Base-by-base conservation (phyloP, 1,140 invertebrate genomes). In the Aphelenchoides fujianensis region DNA sequence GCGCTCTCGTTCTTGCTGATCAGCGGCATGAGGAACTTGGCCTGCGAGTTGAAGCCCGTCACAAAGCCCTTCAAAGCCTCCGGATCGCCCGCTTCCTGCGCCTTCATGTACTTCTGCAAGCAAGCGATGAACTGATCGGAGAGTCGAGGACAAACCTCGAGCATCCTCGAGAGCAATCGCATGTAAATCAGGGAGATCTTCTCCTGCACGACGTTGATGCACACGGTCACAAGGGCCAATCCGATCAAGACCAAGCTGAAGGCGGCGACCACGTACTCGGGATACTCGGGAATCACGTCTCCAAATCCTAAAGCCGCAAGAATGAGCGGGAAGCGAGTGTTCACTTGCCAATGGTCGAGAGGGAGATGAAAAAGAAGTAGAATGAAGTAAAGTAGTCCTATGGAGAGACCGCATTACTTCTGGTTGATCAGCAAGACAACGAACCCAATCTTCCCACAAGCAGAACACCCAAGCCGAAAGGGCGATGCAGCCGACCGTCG, bases 201-300 rank as follows among this genome's bases (percentile, higher is more conserved):
- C 36, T 82, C 82, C 68, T 82, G 73, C 2, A 82, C 67, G 5
- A 82, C 82, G 66, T 82, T 96, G 82, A 98, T 95, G 85, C 93
- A 95, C 91, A 97, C 95, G 76, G 92, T 94, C 35, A 94, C 95
- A 5, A 97, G 86, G 0, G 95, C 92, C 62, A 97, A 86, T 55
- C 95, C 95, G 79, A 97, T 94, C 3, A 96, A 90, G 32, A 97
- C 86, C 83, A 97, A 96, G 23, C 95, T 88, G 75, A 95, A 95
- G 16, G 93, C 92, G 62, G 90, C 88, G 89, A 95, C 92, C 90
- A 96, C 94, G 76, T 90, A 94, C 83, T 93, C 89, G 9, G 92
- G 92, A 87, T 94, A 90, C 7, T 70, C 63, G 3, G 81, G 81
- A n/a, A 78, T 79, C 7, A 80, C 76, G 70, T 80, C 79, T 30